These are phyloP conservation scores for Stichodactyla helianthus DNA, from an alignment of 64 coral and sea anemone species.

Conservation along the genomic window DNA sequence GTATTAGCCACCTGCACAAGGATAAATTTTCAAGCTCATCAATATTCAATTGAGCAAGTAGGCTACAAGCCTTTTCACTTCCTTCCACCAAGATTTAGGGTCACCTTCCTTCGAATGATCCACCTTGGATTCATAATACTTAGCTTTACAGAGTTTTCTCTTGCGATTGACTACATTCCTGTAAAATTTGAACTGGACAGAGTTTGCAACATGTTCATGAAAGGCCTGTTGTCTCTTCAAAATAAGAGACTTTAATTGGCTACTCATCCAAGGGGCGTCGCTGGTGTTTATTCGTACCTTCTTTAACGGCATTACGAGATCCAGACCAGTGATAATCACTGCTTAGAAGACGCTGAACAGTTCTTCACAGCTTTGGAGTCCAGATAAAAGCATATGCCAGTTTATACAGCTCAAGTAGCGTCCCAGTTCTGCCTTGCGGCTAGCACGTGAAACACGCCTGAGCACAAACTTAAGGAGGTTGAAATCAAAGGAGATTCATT, in stretches of 20 bases:
- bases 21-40: too few relatives aligned
- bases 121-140: too few relatives aligned
- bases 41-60: too few relatives aligned
- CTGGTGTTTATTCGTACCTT: conserved; percentile 29
- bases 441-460: conserved; percentile 17
- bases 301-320: conserved; percentile 12
- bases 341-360: conserved; percentile 16
- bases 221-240: conserved; percentile 49
- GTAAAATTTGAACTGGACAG: conserved; percentile 56
- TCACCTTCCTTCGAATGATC: too few relatives aligned
- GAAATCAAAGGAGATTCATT: too few relatives aligned
- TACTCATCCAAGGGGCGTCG: conserved; percentile 38
- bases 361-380: conserved; percentile 38
- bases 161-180: too few relatives aligned
- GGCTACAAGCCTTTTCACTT: too few relatives aligned
- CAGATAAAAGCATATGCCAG: conserved; percentile 17
- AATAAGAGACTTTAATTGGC: conserved; percentile 46
- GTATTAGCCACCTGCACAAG: too few relatives aligned
- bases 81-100: too few relatives aligned
- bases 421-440: conserved; percentile 34
- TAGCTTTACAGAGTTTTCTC: too few relatives aligned
- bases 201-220: conserved; percentile 26
- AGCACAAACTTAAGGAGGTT: conserved; percentile 34
- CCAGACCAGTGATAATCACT: conserved; percentile 30
- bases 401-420: conserved; percentile 25